Evolutionary conservation across 2,888 invertebrate genomes (phyloP).

Genomic region (Glaucopsyche alexis): DNA sequence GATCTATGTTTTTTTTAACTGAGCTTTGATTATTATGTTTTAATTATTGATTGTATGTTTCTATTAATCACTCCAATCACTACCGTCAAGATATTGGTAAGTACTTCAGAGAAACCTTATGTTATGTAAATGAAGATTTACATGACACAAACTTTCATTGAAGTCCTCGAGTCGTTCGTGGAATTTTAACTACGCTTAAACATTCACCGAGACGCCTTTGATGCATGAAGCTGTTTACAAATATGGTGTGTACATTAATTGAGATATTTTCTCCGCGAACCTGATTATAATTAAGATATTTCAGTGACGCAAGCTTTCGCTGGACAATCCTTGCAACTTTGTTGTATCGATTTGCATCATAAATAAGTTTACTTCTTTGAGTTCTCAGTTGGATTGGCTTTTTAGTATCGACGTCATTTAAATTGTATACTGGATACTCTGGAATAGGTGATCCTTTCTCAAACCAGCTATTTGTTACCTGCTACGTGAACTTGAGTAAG

Average conservation of each 20-base stretch:
- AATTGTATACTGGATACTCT: too few relatives aligned
- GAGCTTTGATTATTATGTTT: too few relatives aligned
- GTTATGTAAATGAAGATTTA: constrained; percentile 19
- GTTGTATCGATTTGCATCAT: neutral
- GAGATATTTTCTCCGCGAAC: constrained; percentile 27
- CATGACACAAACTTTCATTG: constrained; percentile 21
- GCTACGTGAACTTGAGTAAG: neutral
- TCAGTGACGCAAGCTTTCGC: neutral
- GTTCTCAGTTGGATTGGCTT: neutral
- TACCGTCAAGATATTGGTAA: neutral
- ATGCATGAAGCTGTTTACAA: constrained; percentile 25
- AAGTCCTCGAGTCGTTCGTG: constrained; percentile 20
- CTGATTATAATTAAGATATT: constrained; percentile 25
- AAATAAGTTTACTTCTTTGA: neutral
- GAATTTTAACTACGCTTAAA: constrained; percentile 24
- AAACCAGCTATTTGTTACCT: neutral
- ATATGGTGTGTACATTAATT: constrained; percentile 26
- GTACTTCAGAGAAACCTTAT: neutral
- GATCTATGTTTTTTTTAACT: too few relatives aligned
- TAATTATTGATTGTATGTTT: too few relatives aligned
- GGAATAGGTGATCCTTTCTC: neutral
- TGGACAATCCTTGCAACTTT: neutral
- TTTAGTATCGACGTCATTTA: too few relatives aligned
- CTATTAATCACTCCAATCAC: neutral
- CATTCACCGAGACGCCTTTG: constrained; percentile 26